Conservation (phyloP, 92 coral and sea anemone species). For the Zoanthus solanderi region DNA sequence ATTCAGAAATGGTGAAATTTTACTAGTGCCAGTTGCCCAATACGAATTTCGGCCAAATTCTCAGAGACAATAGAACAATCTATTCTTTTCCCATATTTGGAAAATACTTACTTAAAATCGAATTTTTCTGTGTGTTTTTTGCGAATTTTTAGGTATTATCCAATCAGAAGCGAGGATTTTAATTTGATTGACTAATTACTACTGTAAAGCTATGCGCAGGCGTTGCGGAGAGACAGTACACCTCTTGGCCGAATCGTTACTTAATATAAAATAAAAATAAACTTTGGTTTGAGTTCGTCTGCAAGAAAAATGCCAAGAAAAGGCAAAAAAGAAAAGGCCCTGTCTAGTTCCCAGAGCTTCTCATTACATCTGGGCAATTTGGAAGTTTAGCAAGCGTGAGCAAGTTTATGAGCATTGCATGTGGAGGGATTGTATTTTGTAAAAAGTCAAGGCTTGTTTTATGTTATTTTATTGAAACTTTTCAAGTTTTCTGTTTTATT, state of each 20-base stretch:
- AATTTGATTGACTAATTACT: slow-evolving; percentile 22
- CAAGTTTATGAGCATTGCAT: too few species aligned
- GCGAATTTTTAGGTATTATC: neutral
- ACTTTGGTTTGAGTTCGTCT: too few species aligned
- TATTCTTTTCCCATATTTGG: slow-evolving; percentile 22
- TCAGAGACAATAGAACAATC: slow-evolving; percentile 42
- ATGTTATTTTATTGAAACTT: too few species aligned
- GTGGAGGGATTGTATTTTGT: too few species aligned
- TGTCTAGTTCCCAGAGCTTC: too few species aligned
- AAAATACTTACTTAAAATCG: neutral
- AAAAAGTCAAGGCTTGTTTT: too few species aligned
- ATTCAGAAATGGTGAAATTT: neutral
- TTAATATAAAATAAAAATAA: neutral
- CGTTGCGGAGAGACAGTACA: slow-evolving; percentile 47
- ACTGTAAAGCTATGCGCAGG: slow-evolving; percentile 9
- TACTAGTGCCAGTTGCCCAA: slow-evolving; percentile 11
- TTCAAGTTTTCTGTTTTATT: too few species aligned
- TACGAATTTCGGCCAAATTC: slow-evolving; percentile 24
- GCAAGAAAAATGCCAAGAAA: too few species aligned
- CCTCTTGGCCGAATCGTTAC: slow-evolving; percentile 42
- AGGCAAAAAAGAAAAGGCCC: too few species aligned
- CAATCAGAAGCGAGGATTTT: slow-evolving; percentile 27
- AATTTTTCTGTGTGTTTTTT: slow-evolving; percentile 5
- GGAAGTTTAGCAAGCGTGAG: too few species aligned
- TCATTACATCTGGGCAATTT: too few species aligned